Evolutionary conservation across 2,797 vertebrate species (phyloP), one percentile per base, ranked within the genome.

Genomic region (Alosa sapidissima): DNA sequence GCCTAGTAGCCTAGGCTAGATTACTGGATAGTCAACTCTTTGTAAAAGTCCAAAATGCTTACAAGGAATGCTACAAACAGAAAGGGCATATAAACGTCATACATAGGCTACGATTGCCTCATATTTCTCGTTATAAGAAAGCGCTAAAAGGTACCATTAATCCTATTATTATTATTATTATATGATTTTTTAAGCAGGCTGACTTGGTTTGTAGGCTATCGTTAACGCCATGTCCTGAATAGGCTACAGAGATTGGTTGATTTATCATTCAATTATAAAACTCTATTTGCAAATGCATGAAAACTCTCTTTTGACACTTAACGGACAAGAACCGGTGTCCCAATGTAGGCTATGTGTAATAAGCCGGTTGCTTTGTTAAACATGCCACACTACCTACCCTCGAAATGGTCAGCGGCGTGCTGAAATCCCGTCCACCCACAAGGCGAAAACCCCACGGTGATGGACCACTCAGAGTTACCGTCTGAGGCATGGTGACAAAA

Each of bases 391-490:
- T 36, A 95, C 97, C 93, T 95, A 99, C 98, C 97, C 97, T 94
- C 86, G 98, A 99, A 92, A 99, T 96, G 89, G 97, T 97, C 88
- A 99, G 90, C 60, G 97, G 97, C 5, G 97, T 95, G 92, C 96
- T 99, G 94, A 98, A 99, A 54, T 99, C 98, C 81, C 97, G 96
- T 87, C 97, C 98, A 86, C 98, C 98, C 89, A 99, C 97, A 91
- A 99, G 93, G 0, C 98, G 97, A 91, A 99, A 99, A 0, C 98
- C 98, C 98, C 98, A 99, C 0, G 98, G 98, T 89, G 98, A 97
- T 86, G 98, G 97, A 87, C 98, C 98, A 41, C 90, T 95, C 72
- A 99, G 94, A 83, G 95, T 96, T 92, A 99, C 97, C 16, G 94
- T 97, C 85, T 94, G 96, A 85, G 96, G 89, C 97, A 98, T 97